These are phyloP conservation scores for Hirtodrosophila trivittata DNA, from an alignment of 2,888 invertebrate species.

Conservation along the genomic window DNA sequence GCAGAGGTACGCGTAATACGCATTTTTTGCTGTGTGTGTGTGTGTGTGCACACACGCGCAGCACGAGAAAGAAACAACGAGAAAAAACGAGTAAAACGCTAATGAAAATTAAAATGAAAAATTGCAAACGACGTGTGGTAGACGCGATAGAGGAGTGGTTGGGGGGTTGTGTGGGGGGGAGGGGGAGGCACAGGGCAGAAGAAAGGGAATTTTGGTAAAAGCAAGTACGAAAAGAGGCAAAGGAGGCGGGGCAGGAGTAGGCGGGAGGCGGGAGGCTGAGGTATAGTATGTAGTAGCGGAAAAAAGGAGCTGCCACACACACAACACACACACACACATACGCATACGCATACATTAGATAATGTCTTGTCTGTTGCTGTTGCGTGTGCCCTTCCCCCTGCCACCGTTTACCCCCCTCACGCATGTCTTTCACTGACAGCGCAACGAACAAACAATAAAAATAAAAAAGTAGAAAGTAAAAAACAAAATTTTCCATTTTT, in stretches of 20 bases:
- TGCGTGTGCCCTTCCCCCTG: slow-evolving; percentile 3
- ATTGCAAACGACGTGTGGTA: slow-evolving; percentile 81
- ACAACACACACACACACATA: slow-evolving; percentile 22
- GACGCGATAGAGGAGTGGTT: slow-evolving; percentile 36
- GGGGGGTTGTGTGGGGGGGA: too few relatives aligned
- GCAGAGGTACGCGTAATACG: slow-evolving; percentile 28
- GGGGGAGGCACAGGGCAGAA: background rate
- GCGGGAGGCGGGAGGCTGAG: slow-evolving; percentile 16
- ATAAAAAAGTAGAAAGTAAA: slow-evolving; percentile 37
- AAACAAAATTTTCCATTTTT: slow-evolving; percentile 66
- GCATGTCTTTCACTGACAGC: slow-evolving; percentile 51
- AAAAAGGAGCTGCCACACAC: slow-evolving; percentile 17
- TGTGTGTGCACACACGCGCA: slow-evolving; percentile 17
- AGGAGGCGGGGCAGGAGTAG: background rate
- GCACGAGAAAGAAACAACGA: slow-evolving; percentile 53
- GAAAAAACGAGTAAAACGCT: slow-evolving; percentile 74
- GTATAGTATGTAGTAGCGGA: slow-evolving; percentile 19
- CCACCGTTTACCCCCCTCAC: slow-evolving; percentile 13
- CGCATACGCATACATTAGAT: slow-evolving; percentile 71
- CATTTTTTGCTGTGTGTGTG: slow-evolving; percentile 42
- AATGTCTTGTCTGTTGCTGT: slow-evolving; percentile 39
- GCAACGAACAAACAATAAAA: slow-evolving; percentile 29
- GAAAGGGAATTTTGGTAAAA: background rate
- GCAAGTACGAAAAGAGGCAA: background rate
- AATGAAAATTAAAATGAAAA: slow-evolving; percentile 84